These are phyloP conservation scores for Virgularia gustaviana DNA, from an alignment of 92 coral and sea anemone species.

Conservation along the genomic window DNA sequence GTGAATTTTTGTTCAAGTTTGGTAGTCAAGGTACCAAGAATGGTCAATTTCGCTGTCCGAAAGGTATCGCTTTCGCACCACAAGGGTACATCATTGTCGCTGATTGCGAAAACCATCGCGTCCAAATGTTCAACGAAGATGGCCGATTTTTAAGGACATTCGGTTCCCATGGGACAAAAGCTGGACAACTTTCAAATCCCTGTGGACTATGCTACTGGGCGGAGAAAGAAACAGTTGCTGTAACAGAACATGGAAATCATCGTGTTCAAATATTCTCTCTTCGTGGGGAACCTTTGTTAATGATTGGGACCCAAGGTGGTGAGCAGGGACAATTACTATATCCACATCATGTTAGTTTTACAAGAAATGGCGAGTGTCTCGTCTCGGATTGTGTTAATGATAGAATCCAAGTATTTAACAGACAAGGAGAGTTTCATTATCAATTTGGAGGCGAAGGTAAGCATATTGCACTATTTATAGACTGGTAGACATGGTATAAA, in stretches of 20 bases:
- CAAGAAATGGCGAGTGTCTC: slow-evolving; percentile 65
- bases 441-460: slow-evolving; percentile 94
- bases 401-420: slow-evolving; percentile 83
- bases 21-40: slow-evolving; percentile 78
- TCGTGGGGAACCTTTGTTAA: slow-evolving; percentile 73
- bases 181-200: slow-evolving; percentile 78
- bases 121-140: slow-evolving; percentile 87
- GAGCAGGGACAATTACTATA: slow-evolving; percentile 79
- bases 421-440: slow-evolving; percentile 66
- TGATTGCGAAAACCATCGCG: slow-evolving; percentile 83
- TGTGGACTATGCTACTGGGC: slow-evolving; percentile 79
- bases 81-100: slow-evolving; percentile 89
- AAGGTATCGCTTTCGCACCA: slow-evolving; percentile 67
- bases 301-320: slow-evolving; percentile 83
- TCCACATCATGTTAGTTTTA: slow-evolving; percentile 82
- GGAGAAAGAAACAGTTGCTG: slow-evolving; percentile 74
- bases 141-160: slow-evolving; percentile 83
- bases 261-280: slow-evolving; percentile 76
- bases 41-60: slow-evolving; percentile 83
- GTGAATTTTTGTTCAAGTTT: slow-evolving; percentile 83
- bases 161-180: slow-evolving; percentile 65
- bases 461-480: neutral
- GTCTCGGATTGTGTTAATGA: slow-evolving; percentile 98
- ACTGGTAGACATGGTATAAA: too few relatives aligned
- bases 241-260: slow-evolving; percentile 89